phyloP scores from a whole-genome alignment of 2,888 invertebrate genomes.

The Odontothrips loti region DNA sequence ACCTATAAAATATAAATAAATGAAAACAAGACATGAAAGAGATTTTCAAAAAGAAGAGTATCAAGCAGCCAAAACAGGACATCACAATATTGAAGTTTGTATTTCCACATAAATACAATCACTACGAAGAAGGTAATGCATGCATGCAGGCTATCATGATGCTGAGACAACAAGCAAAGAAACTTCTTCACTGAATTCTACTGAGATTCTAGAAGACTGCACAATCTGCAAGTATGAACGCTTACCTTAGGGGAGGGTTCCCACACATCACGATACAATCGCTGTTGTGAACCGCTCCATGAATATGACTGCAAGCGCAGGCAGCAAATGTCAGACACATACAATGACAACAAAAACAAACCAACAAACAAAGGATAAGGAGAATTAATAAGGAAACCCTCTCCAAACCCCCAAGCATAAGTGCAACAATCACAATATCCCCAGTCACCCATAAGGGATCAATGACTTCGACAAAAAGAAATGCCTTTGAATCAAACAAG shows the following conservation, averaged over 20 bases:
- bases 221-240: constrained; percentile 36
- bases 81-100: too few relatives aligned
- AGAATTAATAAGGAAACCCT: too few relatives aligned
- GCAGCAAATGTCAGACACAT: constrained; percentile 33
- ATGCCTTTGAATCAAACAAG: too few relatives aligned
- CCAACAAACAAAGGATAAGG: too few relatives aligned
- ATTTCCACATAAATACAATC: not conserved
- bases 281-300: constrained; percentile 76
- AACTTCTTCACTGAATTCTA: too few relatives aligned
- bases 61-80: too few relatives aligned
- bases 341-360: not conserved
- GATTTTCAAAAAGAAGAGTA: not conserved
- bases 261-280: constrained; percentile 62
- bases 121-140: not conserved
- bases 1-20: not conserved
- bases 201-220: too few relatives aligned
- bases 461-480: too few relatives aligned
- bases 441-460: too few relatives aligned
- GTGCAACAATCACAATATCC: too few relatives aligned
- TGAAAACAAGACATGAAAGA: not conserved
- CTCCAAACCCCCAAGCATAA: too few relatives aligned
- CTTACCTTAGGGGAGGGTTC: constrained; percentile 54
- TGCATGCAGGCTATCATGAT: not conserved
- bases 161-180: constrained; percentile 5
- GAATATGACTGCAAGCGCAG: constrained; percentile 63